A percentile compares a stretch with the other conserved stretches of the same genome.
These are phyloP conservation scores for Andrena fulva DNA, from an alignment of 2,888 invertebrate species.

Conservation along the genomic window DNA sequence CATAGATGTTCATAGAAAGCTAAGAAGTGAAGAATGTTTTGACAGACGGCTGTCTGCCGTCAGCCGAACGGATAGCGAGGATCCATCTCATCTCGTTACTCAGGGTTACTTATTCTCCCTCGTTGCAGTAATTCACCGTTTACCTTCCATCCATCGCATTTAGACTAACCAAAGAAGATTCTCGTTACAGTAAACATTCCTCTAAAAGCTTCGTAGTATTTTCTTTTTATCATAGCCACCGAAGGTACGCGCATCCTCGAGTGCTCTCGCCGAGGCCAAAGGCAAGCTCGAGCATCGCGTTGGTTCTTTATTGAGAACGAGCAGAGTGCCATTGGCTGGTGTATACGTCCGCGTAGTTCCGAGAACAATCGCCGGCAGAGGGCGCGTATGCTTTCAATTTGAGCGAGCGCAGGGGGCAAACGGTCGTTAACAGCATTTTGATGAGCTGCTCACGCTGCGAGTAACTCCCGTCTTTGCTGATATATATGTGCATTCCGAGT, in stretches of 20 bases:
- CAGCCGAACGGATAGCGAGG: no score
- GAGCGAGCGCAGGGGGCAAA: slow-evolving; percentile 48
- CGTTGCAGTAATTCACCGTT: no score
- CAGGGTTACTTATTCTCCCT: no score
- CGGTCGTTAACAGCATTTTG: slow-evolving; percentile 66
- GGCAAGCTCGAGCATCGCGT: slow-evolving; percentile 13
- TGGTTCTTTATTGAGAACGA: slow-evolving; percentile 40
- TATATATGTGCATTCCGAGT: slow-evolving; percentile 51
- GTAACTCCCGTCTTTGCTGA: slow-evolving; percentile 1
- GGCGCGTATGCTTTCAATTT: slow-evolving; percentile 44
- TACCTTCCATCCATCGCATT: no score
- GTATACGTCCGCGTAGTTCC: slow-evolving; percentile 28
- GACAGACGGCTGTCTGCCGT: no score
- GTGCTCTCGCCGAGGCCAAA: not conserved
- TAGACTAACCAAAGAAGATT: no score
- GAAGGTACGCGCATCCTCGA: not conserved
- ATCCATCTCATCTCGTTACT: no score
- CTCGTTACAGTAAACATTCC: no score
- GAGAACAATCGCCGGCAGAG: slow-evolving; percentile 34
- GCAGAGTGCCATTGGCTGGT: slow-evolving; percentile 14
- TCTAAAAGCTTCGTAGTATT: not conserved
- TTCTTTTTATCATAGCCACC: not conserved
- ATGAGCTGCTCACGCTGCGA: slow-evolving; percentile 24
- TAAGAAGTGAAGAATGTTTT: no score
- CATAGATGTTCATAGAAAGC: no score